Evolutionary conservation across 2,113 vertebrate genomes (phyloP).

Genomic region (Fukomys damarensis): DNA sequence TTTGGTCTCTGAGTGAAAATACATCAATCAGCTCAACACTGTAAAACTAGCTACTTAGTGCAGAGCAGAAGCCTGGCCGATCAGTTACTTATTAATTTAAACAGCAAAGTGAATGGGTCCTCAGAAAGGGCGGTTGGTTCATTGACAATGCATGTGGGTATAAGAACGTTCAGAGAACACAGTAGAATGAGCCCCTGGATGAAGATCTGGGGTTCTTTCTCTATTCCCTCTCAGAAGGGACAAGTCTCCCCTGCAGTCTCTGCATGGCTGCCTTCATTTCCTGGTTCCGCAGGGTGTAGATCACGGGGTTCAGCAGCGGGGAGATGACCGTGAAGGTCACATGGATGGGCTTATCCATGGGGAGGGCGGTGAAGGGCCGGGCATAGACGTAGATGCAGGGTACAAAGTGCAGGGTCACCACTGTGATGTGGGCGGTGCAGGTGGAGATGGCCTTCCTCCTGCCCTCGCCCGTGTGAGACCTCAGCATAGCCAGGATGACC

Average conservation of each 20-base stretch:
- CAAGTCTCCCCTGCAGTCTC: slow-evolving; percentile 39
- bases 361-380: slow-evolving; percentile 71
- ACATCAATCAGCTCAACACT: neutral
- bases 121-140: neutral
- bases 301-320: slow-evolving; percentile 76
- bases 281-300: slow-evolving; percentile 77
- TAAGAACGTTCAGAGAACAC: too few relatives aligned
- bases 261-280: slow-evolving; percentile 74
- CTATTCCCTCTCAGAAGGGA: neutral
- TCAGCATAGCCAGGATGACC: too few relatives aligned
- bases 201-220: neutral
- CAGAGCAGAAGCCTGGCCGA: neutral
- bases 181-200: neutral
- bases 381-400: slow-evolving; percentile 74
- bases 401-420: slow-evolving; percentile 75
- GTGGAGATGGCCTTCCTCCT: slow-evolving; percentile 76
- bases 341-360: slow-evolving; percentile 67
- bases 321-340: slow-evolving; percentile 73
- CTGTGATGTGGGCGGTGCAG: slow-evolving; percentile 75
- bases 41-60: neutral
- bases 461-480: too few relatives aligned
- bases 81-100: neutral
- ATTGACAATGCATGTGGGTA: neutral
- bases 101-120: neutral
- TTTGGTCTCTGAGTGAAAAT: neutral